Conservation (phyloP, 2,797 vertebrate species). For the Vireo griseus region DNA sequence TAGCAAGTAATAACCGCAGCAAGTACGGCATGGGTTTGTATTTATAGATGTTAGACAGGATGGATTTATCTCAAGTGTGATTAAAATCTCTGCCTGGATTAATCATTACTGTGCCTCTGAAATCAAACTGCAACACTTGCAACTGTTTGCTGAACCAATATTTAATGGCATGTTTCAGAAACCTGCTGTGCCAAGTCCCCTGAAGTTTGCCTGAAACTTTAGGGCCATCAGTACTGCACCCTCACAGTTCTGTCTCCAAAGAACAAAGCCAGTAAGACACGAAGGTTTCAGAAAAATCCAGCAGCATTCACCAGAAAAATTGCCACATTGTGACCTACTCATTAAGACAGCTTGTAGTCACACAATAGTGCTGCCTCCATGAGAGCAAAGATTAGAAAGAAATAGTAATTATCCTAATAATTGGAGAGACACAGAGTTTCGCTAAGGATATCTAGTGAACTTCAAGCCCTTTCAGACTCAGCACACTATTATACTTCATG, state of each 20-base stretch:
- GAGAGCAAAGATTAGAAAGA: neutral
- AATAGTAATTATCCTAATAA: constrained; percentile 7
- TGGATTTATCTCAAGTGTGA: neutral
- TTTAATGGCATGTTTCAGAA: neutral
- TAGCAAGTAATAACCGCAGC: neutral
- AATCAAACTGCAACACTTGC: neutral
- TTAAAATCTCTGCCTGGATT: neutral
- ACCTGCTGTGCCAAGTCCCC: accelerated
- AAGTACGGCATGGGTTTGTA: neutral
- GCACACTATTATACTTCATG: neutral
- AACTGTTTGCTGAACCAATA: neutral
- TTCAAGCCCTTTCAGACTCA: neutral
- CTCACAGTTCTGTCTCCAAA: neutral
- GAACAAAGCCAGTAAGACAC: neutral
- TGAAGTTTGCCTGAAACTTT: neutral
- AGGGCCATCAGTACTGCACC: neutral
- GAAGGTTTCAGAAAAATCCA: neutral
- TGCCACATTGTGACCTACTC: neutral
- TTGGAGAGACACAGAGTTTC: neutral
- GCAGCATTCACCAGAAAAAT: neutral
- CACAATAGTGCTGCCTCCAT: neutral
- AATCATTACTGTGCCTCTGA: neutral
- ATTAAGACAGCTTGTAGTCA: neutral
- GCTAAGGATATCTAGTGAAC: neutral
- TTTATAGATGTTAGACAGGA: neutral